These are phyloP conservation scores for Drosophila demipolita DNA, from an alignment of 2,888 invertebrate species.

Conservation along the genomic window DNA sequence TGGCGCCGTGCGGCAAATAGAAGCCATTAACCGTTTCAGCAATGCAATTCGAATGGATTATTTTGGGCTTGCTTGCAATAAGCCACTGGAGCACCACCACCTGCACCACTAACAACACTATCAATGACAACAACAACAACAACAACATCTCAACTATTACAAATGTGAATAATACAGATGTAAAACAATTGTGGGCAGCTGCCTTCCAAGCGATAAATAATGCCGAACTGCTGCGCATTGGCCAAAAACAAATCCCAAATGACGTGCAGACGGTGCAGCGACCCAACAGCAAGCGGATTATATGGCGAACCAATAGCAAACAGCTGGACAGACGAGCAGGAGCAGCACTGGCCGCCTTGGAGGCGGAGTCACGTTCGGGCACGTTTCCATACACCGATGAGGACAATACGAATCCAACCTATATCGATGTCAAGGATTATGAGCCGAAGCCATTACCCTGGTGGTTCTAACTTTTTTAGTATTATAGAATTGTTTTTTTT, in stretches of 20 bases:
- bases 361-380: constrained; percentile 10
- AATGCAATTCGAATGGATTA: constrained; percentile 52
- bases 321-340: constrained; percentile 14
- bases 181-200: constrained; percentile 35
- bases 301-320: constrained; percentile 52
- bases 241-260: not conserved
- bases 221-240: constrained; percentile 43
- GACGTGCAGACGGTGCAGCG: not conserved
- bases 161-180: constrained; percentile 16
- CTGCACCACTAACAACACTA: constrained; percentile 5
- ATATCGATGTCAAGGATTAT: constrained; percentile 53
- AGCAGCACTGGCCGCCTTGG: not conserved
- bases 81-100: constrained; percentile 18
- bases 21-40: constrained; percentile 39
- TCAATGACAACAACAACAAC: constrained; percentile 6
- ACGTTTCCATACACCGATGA: constrained; percentile 7
- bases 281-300: constrained; percentile 26
- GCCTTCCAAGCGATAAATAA: constrained; percentile 55
- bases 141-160: not conserved
- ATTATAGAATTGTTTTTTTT: constrained; percentile 2
- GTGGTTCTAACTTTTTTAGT: constrained; percentile 52
- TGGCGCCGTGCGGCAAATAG: constrained; percentile 40
- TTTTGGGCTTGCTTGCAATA: constrained; percentile 20
- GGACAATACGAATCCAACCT: constrained; percentile 42
- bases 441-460: constrained; percentile 24